Evolutionary conservation across 2,888 invertebrate genomes (phyloP).

Genomic region (Eurytoma californica): DNA sequence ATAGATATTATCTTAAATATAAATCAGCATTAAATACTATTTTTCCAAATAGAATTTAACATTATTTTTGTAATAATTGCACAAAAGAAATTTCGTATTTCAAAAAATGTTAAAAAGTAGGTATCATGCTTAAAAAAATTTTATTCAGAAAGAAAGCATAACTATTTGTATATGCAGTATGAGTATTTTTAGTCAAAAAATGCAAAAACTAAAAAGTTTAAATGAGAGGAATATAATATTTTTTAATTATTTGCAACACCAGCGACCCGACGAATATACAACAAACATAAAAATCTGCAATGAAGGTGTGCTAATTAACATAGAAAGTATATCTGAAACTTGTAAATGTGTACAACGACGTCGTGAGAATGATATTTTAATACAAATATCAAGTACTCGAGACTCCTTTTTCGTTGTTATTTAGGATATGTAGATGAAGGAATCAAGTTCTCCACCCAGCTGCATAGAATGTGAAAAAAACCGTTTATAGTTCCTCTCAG

Average conservation of each 20-base stretch:
- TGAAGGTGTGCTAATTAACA: slow-evolving; percentile 70
- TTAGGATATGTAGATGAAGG: neutral
- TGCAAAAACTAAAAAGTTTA: slow-evolving; percentile 1
- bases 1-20: too few species aligned
- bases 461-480: neutral
- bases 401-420: neutral
- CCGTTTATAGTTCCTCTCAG: neutral
- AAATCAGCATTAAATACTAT: too few species aligned
- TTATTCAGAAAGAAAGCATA: too few species aligned
- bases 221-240: neutral
- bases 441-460: neutral
- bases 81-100: too few species aligned
- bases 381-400: slow-evolving; percentile 18
- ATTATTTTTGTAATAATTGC: too few species aligned
- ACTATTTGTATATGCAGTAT: too few species aligned
- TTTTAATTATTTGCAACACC: slow-evolving; percentile 62
- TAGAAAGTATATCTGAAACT: slow-evolving; percentile 55
- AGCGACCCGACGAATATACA: slow-evolving; percentile 41
- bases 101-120: too few species aligned
- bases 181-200: too few species aligned
- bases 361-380: slow-evolving; percentile 50
- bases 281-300: slow-evolving; percentile 67
- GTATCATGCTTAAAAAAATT: too few species aligned
- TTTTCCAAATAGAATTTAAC: too few species aligned
- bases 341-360: slow-evolving; percentile 21